Conservation (phyloP, 2,888 invertebrate genomes). For the Meganola albula region DNA sequence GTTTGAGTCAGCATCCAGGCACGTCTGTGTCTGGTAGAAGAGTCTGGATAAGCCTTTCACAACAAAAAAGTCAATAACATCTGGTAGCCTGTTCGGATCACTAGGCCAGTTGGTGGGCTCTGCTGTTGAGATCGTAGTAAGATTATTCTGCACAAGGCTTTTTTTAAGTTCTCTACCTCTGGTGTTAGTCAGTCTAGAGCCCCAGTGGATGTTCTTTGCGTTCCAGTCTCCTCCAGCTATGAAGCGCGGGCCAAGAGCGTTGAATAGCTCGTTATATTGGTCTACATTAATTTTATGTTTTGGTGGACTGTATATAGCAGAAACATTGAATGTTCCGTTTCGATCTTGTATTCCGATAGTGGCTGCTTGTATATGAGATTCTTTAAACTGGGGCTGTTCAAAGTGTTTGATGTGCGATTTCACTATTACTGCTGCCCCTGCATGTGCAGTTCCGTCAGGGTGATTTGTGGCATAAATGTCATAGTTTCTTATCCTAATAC, state of each 20-base stretch:
- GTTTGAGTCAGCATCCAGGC: constrained; percentile 4
- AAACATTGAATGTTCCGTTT: constrained; percentile 7
- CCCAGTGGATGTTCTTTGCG: constrained; percentile 18
- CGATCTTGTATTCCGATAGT: constrained; percentile 8
- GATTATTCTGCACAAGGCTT: constrained; percentile 11
- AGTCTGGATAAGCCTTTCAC: constrained; percentile 7
- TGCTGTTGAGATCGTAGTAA: constrained; percentile 11
- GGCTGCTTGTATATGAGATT: constrained; percentile 16
- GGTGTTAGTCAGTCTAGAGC: constrained; percentile 16
- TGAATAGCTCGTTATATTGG: constrained; percentile 5
- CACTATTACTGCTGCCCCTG: constrained; percentile 14
- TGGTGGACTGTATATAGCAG: constrained; percentile 18
- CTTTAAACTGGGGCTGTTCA: constrained; percentile 4
- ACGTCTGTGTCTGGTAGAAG: constrained; percentile 3
- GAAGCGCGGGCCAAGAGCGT: constrained; percentile 10
- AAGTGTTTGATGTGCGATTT: constrained; percentile 12
- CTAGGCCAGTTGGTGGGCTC: constrained; percentile 22
- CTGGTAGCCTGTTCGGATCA: constrained; percentile 6
- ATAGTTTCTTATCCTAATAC: constrained; percentile 7
- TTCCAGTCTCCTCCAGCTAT: constrained; percentile 19
- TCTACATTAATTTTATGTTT: constrained; percentile 12
- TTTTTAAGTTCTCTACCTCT: constrained; percentile 12
- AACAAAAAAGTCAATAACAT: constrained; percentile 11
- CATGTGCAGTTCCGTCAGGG: constrained; percentile 18
- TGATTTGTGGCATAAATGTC: constrained; percentile 10